Base-by-base conservation (phyloP, 2,113 vertebrate genomes). In the Otus sunia region DNA sequence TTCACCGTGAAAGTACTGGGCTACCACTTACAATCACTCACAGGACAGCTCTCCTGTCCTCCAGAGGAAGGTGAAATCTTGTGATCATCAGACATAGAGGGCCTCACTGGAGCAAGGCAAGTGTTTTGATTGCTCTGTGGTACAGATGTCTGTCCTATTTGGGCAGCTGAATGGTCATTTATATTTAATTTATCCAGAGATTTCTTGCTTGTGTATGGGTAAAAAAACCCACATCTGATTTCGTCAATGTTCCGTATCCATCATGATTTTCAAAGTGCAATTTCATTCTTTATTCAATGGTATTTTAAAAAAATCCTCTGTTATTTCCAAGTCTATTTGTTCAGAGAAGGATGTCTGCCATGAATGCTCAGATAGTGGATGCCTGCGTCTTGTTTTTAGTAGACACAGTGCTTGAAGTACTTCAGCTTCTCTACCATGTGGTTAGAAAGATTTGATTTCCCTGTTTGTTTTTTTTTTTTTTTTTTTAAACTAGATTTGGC, bases 1-100 rank as follows among this genome's bases (percentile, higher is more conserved):
- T 78, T 89, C 32, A 62, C 26, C 30, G 60, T 55, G 62, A 63
- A 90, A 86, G 30, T 20, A 52, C 15, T 17, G 49, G 80, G 32
- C 32, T 74, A 11, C 21, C 2, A 0, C 71, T 72, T 5, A 2
- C 34, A 49, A 5, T 30, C 16, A 0, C 29, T 53, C 27, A 49
- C 8, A 55, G 27, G 15, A 37, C 26, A 59, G 32, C 55, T 85
- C 27, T 64, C 27, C 34, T 3, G 3, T 69, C 39, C n/a, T 55
- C 17, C 30, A 36, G 59, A 64, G 15, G 50, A 68, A 88, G 67
- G 50, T 50, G 27, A 72, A 80, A 58, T 27, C 50, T 52, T 84
- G 45, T 83, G 55, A 47, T n/a, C 9, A 2, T 20, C 32, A 49
- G 34, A n/a, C 27, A 13, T 32, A 86, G n/a, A 71, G 34, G 3